Percentiles rank a stretch among this genome's conserved stretches.
These are phyloP conservation scores for Panulirus ornatus DNA, from an alignment of 1,140 invertebrate species.

Conservation along the genomic window DNA sequence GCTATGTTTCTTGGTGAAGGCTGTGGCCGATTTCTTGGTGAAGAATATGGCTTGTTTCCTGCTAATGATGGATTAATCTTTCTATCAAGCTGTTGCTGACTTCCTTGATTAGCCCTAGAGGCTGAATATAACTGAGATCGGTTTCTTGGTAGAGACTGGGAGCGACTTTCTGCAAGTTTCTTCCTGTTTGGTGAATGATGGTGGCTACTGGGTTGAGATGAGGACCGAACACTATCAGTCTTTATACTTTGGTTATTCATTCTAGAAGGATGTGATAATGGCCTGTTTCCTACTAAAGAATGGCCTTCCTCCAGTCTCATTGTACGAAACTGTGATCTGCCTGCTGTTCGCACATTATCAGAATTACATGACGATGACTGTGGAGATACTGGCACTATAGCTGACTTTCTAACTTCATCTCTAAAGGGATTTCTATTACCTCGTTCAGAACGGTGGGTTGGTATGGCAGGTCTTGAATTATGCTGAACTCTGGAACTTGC, in stretches of 20 bases:
- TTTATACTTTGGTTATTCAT: neutral
- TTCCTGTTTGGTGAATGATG: neutral
- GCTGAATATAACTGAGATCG: neutral
- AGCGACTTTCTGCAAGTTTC: conserved; percentile 9
- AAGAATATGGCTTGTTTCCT: neutral
- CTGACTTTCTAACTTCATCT: neutral
- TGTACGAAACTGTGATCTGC: neutral
- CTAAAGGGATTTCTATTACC: neutral
- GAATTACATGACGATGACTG: neutral
- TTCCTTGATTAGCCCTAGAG: neutral
- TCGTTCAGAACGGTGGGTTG: neutral
- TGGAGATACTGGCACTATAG: neutral
- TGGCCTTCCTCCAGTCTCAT: neutral
- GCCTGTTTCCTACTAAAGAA: neutral
- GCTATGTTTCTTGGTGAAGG: conserved; percentile 13
- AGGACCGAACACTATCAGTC: neutral
- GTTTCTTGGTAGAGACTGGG: conserved; percentile 38
- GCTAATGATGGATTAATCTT: neutral
- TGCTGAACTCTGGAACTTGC: neutral
- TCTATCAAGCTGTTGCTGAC: neutral
- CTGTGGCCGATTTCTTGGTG: neutral
- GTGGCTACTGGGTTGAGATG: neutral
- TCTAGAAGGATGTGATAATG: neutral
- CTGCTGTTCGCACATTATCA: neutral
- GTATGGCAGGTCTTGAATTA: neutral